Evolutionary conservation across 2,888 invertebrate species (phyloP).

Genomic region (Chrysomela aeneicollis): DNA sequence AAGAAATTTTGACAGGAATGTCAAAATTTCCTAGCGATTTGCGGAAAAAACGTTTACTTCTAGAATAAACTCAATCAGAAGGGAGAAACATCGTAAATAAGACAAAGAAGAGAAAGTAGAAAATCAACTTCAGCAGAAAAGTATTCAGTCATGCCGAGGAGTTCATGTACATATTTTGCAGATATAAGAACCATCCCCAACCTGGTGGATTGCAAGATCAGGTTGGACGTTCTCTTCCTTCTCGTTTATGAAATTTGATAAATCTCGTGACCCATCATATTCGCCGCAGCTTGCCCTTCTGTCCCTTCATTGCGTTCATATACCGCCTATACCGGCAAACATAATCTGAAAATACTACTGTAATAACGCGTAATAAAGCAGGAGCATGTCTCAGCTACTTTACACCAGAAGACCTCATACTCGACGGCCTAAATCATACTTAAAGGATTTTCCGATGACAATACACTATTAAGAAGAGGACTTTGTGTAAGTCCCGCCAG

Average conservation of each 20-base stretch:
- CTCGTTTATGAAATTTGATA: not conserved
- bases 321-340: constrained; percentile 38
- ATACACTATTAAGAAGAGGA: constrained; percentile 35
- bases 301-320: constrained; percentile 27
- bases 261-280: not conserved
- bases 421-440: constrained; percentile 54
- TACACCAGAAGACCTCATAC: constrained; percentile 48
- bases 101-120: too few species aligned
- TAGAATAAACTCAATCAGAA: too few species aligned
- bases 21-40: too few species aligned
- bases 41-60: too few species aligned
- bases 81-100: too few species aligned
- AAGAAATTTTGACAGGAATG: too few species aligned
- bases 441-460: constrained; percentile 44
- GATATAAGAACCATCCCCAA: too few species aligned
- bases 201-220: too few species aligned
- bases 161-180: too few species aligned
- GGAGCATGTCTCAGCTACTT: constrained; percentile 51
- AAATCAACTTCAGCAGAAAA: too few species aligned
- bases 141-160: too few species aligned
- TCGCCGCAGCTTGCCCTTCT: constrained; percentile 42
- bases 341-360: constrained; percentile 61
- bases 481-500: constrained; percentile 27
- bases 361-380: constrained; percentile 60
- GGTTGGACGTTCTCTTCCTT: not conserved